Evolutionary conservation across 2,797 vertebrate species (phyloP).

Genomic region (Knipowitschia caucasica): DNA sequence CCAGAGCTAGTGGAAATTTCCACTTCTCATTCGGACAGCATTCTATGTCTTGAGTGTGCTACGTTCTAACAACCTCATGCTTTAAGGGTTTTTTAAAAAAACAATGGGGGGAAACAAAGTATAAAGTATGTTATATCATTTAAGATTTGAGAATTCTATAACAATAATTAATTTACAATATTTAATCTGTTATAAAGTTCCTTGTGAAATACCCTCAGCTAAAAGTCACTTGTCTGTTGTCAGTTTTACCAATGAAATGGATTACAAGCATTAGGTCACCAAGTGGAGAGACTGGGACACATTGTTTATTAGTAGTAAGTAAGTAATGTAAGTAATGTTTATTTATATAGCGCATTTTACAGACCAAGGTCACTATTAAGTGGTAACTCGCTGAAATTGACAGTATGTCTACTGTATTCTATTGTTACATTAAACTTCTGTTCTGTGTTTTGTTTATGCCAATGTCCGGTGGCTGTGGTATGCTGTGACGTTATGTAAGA

Average conservation of each 20-base stretch:
- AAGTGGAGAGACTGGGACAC: background rate
- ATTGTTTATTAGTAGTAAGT: too few relatives aligned
- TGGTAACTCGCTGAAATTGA: too few relatives aligned
- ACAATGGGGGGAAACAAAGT: background rate
- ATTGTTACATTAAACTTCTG: background rate
- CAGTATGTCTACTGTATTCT: background rate
- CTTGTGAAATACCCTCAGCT: background rate
- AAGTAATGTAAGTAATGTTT: too few relatives aligned
- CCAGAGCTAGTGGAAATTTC: conserved; percentile 78
- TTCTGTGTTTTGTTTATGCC: background rate
- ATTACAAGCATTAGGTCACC: background rate
- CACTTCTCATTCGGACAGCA: conserved; percentile 64
- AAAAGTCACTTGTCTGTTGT: background rate
- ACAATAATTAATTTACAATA: too few relatives aligned
- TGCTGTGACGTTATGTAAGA: conserved; percentile 50
- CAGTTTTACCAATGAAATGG: background rate
- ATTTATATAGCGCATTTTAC: too few relatives aligned
- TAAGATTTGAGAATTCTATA: background rate
- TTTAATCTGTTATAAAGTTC: background rate
- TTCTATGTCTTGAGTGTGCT: conserved; percentile 40
- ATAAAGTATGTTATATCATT: background rate
- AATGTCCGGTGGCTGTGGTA: conserved; percentile 27
- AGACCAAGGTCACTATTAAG: too few relatives aligned
- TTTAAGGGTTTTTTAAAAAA: conserved; percentile 27
- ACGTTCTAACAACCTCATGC: background rate